Base-by-base conservation (phyloP, 2,888 invertebrate species). In the Drosophila multiciliata region DNA sequence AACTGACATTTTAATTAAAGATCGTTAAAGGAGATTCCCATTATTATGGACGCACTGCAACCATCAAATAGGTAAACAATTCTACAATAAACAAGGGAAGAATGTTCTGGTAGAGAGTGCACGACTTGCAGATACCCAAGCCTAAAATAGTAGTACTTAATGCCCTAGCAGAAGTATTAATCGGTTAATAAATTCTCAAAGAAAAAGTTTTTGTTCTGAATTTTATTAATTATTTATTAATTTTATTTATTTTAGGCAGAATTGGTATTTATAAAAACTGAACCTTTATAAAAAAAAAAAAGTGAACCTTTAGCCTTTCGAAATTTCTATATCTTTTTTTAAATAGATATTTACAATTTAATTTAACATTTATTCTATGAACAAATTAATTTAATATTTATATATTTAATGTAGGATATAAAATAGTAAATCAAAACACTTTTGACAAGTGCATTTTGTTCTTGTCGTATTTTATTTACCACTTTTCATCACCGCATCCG, bases 1-100 rank as follows among this genome's bases (percentile, higher is more conserved):
- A 72, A 72, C 70, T 71, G 65, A 78, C 82, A 80, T 73, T 80
- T 82, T 84, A 80, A 82, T 82, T 84, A 82, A 80, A 77, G 77
- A 82, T 84, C 78, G 75, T 75, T 78, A 53, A 65, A 32, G 49
- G 15, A 35, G 55, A 52, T 60, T 62, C 62, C 57, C 57, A 70
- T 70, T 67, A 70, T 60, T 66, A 26, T 52, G 54, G 58, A 32
- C 32, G 29, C n/a, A 3, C 40, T 20, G n/a, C 29, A 20, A n/a
- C 6, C 29, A 29, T 40, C n/a, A 15, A 29, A 40, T 29, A 57
- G 15, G 40, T 32, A 57, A 40, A 55, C n/a, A 40, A 29, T 55
- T 12, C 6, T 8, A 17, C 38, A 55, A 29, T 20, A 40, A 40
- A 29, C 20, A 40, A n/a, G 15, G 9, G 23, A 1, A 6, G 45